A percentile compares a stretch with the other conserved stretches of the same genome.
These are phyloP conservation scores for Scaptodrosophila latifasciaeformis DNA, from an alignment of 2,888 invertebrate genomes.

Conservation along the genomic window DNA sequence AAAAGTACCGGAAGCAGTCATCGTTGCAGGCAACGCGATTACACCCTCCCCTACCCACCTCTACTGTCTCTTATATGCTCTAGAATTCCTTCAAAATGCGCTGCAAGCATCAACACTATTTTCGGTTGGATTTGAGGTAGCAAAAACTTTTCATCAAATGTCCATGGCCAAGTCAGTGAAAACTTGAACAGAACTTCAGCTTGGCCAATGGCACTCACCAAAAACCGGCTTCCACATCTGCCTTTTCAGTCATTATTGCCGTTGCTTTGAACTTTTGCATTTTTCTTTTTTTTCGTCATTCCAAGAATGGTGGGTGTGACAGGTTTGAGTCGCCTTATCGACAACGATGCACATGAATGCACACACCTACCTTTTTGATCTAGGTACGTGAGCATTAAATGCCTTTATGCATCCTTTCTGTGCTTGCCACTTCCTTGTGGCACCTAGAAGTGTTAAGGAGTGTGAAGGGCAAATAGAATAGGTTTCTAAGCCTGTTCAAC, in stretches of 20 bases:
- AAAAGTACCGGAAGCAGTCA: too few relatives aligned
- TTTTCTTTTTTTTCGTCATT: background rate
- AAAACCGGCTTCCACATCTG: too few relatives aligned
- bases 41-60: too few relatives aligned
- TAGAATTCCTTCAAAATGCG: too few relatives aligned
- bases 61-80: too few relatives aligned
- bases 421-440: constrained; percentile 19
- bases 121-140: too few relatives aligned
- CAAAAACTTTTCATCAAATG: constrained; percentile 21
- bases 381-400: constrained; percentile 14
- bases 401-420: constrained; percentile 34
- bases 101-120: background rate
- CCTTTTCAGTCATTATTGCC: too few relatives aligned
- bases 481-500: constrained; percentile 36
- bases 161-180: constrained; percentile 29
- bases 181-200: constrained; percentile 13
- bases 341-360: constrained; percentile 49
- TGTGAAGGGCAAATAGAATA: background rate
- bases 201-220: background rate
- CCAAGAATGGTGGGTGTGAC: too few relatives aligned
- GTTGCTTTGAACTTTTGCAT: too few relatives aligned
- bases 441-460: background rate
- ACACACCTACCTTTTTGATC: constrained; percentile 9
- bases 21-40: too few relatives aligned
- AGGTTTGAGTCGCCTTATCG: constrained; percentile 31